Evolutionary conservation across 2,113 vertebrate species (phyloP), one percentile per base, ranked within the genome.

Genomic region (Camelus bactrianus): DNA sequence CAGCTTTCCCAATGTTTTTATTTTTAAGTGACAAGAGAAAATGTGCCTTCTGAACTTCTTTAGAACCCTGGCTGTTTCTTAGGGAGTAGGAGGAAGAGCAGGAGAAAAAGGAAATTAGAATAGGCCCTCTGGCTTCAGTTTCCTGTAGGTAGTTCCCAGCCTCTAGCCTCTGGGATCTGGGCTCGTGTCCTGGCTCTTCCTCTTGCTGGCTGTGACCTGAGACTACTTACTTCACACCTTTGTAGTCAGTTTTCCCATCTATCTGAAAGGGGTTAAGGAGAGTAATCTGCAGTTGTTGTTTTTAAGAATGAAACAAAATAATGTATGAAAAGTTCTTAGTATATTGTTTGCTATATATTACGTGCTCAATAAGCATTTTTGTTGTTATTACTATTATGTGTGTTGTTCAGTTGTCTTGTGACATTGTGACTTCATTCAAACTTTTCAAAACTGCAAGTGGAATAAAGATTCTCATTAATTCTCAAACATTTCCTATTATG

Each of bases 21-120:
- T 89, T 85, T 89, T 73, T 50, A 79, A 93, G 48, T 82, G 28
- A 67, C 72, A 85, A 67, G 89, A 93, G 19, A 5, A 82, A 89
- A 83, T n/a, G 13, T 46, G 3, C 19, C 54, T 91, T 70, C 13
- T 73, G 24, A 70, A 48, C 48, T 42, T 22, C 32, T 79, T 69
- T 52, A 62, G 60, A 87, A 72, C 11, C 20, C 17, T 52, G 12
- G 15, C 35, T 83, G 17, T 72, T 82, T 81, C 19, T 90, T 76
- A 64, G 14, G 26, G 65, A 81, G 50, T 52, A 85, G 38, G 50
- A 83, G 19, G 35, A 69, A 50, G 3, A 28, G 2, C 35, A 76
- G 35, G 54, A 73, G 54, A 88, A 56, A 83, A 73, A 75, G 6
- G 17, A 89, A 87, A 54, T 20, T 64, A 50, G 60, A 77, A 20